Conservation (phyloP, 2,797 vertebrate genomes). For the Acrossocheilus wenchowensis region DNA sequence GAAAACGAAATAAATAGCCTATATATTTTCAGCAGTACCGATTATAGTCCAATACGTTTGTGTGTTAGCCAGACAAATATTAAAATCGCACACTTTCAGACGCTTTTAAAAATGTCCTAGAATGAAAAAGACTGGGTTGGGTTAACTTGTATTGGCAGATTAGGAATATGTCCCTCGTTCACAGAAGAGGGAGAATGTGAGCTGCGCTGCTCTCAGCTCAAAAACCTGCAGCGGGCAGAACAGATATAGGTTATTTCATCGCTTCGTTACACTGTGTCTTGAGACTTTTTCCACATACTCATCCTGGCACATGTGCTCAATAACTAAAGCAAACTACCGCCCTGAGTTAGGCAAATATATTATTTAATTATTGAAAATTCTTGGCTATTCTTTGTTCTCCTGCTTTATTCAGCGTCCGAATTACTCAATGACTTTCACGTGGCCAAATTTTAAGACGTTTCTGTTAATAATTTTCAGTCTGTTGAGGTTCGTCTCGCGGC, state of each 20-base stretch:
- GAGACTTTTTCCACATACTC: conserved; percentile 72
- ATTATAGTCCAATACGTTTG: conserved; percentile 32
- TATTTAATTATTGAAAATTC: conserved; percentile 72
- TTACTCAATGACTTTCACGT: neutral
- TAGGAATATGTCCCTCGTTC: conserved; percentile 1
- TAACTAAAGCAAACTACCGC: conserved; percentile 66
- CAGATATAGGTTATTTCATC: conserved; percentile 65
- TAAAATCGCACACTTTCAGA: conserved; percentile 23
- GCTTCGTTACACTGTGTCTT: conserved; percentile 72
- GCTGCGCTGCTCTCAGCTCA: neutral
- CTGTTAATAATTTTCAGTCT: neutral
- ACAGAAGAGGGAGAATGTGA: conserved; percentile 1
- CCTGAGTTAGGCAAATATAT: conserved; percentile 74
- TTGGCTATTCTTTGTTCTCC: conserved; percentile 33
- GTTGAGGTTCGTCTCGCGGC: neutral
- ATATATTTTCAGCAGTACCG: neutral
- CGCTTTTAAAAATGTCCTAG: neutral
- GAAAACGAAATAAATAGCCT: neutral
- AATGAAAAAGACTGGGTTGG: conserved; percentile 9
- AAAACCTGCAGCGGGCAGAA: conserved; percentile 46
- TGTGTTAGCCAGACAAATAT: conserved; percentile 22
- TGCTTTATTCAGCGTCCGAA: neutral
- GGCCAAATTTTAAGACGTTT: neutral
- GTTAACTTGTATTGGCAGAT: neutral
- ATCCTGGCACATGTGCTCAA: conserved; percentile 74